Evolutionary conservation across 2,888 invertebrate species (phyloP).

Genomic region (Torymus auratus): DNA sequence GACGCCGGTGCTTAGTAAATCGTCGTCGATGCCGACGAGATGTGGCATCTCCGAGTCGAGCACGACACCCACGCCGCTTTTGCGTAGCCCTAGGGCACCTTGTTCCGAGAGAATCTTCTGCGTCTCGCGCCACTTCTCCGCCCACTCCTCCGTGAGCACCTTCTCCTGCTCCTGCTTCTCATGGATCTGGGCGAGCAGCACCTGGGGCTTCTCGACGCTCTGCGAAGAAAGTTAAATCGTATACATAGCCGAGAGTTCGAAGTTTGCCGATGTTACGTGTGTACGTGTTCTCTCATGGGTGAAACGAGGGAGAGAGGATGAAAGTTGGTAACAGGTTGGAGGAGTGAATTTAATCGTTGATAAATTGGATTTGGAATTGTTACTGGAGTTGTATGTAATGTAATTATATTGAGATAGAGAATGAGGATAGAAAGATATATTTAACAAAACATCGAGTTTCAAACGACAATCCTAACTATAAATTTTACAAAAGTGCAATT

Average conservation of each 20-base stretch:
- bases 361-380: no score
- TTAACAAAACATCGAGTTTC: no score
- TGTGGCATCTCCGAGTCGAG: constrained; percentile 94
- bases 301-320: no score
- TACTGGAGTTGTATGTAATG: no score
- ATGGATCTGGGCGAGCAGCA: constrained; percentile 87
- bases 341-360: no score
- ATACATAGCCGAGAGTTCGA: neutral
- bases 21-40: constrained; percentile 94
- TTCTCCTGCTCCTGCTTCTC: constrained; percentile 94
- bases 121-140: constrained; percentile 94
- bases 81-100: constrained; percentile 89
- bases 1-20: constrained; percentile 92
- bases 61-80: constrained; percentile 92
- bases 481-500: no score
- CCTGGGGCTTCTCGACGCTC: constrained; percentile 80
- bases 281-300: no score
- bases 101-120: constrained; percentile 93
- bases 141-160: constrained; percentile 93
- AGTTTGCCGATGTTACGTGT: no score
- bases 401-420: no score
- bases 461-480: no score
- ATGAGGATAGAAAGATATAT: no score
- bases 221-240: constrained; percentile 52
- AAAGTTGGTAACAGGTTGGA: no score